Conservation (phyloP, 2,797 vertebrate genomes). For the Gallinago solitaria region DNA sequence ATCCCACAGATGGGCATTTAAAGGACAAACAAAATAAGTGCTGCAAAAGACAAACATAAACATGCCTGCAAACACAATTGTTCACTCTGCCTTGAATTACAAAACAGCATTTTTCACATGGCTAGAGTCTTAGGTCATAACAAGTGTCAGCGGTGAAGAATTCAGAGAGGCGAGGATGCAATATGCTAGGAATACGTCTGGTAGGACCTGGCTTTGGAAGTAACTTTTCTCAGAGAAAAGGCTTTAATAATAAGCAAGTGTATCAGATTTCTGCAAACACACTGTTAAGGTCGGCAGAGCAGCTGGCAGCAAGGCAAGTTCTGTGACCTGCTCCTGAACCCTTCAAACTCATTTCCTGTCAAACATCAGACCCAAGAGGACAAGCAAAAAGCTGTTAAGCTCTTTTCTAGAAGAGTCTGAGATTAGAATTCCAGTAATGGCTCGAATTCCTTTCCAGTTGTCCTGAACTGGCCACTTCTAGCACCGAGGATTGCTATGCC, state of each 20-base stretch:
- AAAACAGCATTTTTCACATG: conserved; percentile 66
- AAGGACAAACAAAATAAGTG: conserved; percentile 57
- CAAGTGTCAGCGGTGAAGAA: conserved; percentile 69
- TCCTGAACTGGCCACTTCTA: conserved; percentile 67
- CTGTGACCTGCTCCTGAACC: conserved; percentile 75
- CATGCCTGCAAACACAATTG: conserved; percentile 59
- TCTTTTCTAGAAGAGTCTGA: conserved; percentile 75
- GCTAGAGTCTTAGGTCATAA: conserved; percentile 64
- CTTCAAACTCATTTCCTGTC: conserved; percentile 83
- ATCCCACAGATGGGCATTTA: conserved; percentile 26
- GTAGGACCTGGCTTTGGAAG: conserved; percentile 63
- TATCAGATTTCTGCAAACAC: conserved; percentile 81
- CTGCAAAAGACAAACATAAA: conserved; percentile 64
- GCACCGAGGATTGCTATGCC: neutral
- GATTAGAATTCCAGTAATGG: conserved; percentile 83
- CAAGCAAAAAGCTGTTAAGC: conserved; percentile 69
- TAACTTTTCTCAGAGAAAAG: conserved; percentile 64
- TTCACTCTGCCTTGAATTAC: conserved; percentile 62
- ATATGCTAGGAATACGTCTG: conserved; percentile 44
- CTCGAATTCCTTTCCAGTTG: conserved; percentile 78
- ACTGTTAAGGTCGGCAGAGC: conserved; percentile 78
- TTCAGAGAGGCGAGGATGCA: conserved; percentile 59
- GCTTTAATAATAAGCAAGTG: conserved; percentile 77
- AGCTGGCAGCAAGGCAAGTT: conserved; percentile 77
- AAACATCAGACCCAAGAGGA: conserved; percentile 77